Evolutionary conservation across 92 coral and sea anemone species (phyloP).

Genomic region (Diadumene lineata): DNA sequence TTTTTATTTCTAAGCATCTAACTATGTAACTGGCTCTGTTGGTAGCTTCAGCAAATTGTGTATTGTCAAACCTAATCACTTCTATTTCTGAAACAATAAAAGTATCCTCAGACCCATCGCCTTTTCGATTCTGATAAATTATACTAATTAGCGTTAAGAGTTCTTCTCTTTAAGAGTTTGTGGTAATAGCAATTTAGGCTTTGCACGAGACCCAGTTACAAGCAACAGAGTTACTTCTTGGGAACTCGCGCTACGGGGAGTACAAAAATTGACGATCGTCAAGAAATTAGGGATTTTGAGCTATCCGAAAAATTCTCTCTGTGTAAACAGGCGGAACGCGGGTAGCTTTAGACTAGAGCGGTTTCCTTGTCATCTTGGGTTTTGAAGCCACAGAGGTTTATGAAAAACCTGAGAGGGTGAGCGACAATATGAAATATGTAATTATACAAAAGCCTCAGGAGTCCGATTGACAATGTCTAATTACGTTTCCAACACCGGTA

Average conservation of each 20-base stretch:
- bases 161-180: conserved; percentile 32
- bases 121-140: conserved; percentile 41
- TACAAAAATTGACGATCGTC: conserved; percentile 14
- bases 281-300: conserved; percentile 74
- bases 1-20: neutral
- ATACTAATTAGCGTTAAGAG: conserved; percentile 43
- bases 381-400: conserved; percentile 71
- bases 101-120: conserved; percentile 48
- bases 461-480: conserved; percentile 67
- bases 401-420: conserved; percentile 60
- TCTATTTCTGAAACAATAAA: conserved; percentile 38
- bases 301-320: conserved; percentile 71
- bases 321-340: conserved; percentile 76
- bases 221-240: conserved; percentile 29
- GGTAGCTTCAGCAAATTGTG: conserved; percentile 20
- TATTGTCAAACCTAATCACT: conserved; percentile 38
- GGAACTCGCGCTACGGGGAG: conserved; percentile 39
- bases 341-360: conserved; percentile 74
- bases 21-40: conserved; percentile 9
- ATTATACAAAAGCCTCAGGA: conserved; percentile 66
- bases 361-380: conserved; percentile 83
- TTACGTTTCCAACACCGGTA: conserved; percentile 80
- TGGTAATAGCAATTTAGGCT: conserved; percentile 25
- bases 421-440: conserved; percentile 83
- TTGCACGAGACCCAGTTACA: conserved; percentile 24